Evolutionary conservation across 2,797 vertebrate genomes (phyloP).

Genomic region (Myoxocephalus aenaeus): DNA sequence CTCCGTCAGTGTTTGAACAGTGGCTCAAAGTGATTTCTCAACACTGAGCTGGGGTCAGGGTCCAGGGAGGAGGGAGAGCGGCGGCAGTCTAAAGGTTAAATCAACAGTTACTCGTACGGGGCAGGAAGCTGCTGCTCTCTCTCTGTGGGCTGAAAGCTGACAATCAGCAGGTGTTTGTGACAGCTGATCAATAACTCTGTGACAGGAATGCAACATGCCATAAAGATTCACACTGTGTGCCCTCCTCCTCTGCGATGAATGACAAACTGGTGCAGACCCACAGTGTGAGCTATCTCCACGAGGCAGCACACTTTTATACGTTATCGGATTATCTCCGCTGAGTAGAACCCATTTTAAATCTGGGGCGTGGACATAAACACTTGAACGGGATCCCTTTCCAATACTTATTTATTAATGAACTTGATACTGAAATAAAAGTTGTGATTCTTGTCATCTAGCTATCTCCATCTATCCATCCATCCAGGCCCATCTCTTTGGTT

Average conservation of each 20-base stretch:
- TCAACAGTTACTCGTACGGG: constrained; percentile 35
- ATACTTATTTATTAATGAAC: not conserved
- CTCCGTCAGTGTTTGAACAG: constrained; percentile 56
- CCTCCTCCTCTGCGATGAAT: not conserved
- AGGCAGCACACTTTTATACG: not conserved
- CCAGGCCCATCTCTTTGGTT: not conserved
- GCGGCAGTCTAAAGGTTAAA: constrained; percentile 34
- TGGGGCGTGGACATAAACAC: not conserved
- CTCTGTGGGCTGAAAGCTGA: not conserved
- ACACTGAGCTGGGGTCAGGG: constrained; percentile 62
- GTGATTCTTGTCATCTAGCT: not conserved
- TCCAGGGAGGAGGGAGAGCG: constrained; percentile 49
- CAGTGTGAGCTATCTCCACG: not conserved
- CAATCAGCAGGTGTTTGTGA: constrained; percentile 40
- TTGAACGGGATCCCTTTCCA: not conserved
- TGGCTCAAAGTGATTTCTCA: constrained; percentile 50
- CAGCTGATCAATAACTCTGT: constrained; percentile 22
- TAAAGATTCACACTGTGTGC: not conserved
- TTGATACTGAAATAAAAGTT: not conserved
- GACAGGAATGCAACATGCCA: not conserved
- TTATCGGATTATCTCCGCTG: not conserved
- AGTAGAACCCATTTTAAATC: not conserved
- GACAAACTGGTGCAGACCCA: not conserved
- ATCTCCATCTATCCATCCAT: not conserved
- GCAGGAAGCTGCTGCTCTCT: constrained; percentile 17